Evolutionary conservation across 37 sponge, comb jelly and placozoan species (phyloP).

Genomic region (Cladorhizidae sp.): DNA sequence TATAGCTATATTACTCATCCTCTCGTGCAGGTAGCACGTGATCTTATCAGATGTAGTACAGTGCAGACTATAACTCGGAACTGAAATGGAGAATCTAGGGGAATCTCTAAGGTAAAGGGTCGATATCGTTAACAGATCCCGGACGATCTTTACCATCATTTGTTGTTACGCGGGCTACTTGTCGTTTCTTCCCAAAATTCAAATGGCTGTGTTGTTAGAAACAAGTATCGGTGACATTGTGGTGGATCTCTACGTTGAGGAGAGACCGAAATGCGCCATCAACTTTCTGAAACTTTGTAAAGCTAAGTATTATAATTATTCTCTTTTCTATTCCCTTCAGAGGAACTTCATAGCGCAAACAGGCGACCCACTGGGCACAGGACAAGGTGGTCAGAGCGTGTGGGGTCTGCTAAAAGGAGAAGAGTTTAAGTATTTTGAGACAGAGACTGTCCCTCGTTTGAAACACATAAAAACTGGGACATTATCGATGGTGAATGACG

Average conservation of each 20-base stretch:
- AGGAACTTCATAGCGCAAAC: slow-evolving; percentile 87
- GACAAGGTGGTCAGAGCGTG: slow-evolving; percentile 74
- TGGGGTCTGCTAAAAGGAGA: slow-evolving; percentile 77
- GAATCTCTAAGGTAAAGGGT: too few relatives aligned
- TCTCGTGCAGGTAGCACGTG: too few relatives aligned
- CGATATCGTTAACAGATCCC: too few relatives aligned
- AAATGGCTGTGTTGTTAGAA: slow-evolving; percentile 95
- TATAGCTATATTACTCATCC: too few relatives aligned
- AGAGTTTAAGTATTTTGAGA: slow-evolving; percentile 67
- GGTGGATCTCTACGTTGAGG: slow-evolving; percentile 86
- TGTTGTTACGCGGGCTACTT: too few relatives aligned
- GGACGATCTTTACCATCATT: too few relatives aligned
- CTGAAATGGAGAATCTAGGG: too few relatives aligned
- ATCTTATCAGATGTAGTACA: too few relatives aligned
- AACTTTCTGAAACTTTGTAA: slow-evolving; percentile 99
- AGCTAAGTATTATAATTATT: slow-evolving; percentile 97
- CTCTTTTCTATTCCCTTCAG: slow-evolving; percentile 85
- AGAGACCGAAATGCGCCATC: slow-evolving; percentile 83
- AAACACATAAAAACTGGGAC: slow-evolving; percentile 82
- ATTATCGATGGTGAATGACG: slow-evolving; percentile 93
- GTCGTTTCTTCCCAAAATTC: too few relatives aligned
- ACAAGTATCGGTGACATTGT: slow-evolving; percentile 94
- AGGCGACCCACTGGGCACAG: slow-evolving; percentile 88
- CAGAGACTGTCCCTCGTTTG: slow-evolving; percentile 76
- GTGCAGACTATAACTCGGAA: too few relatives aligned